A percentile compares a stretch with the other conserved stretches of the same genome.
These are phyloP conservation scores for Hylyphantes graminicola DNA, from an alignment of 1,140 invertebrate genomes.

Conservation along the genomic window DNA sequence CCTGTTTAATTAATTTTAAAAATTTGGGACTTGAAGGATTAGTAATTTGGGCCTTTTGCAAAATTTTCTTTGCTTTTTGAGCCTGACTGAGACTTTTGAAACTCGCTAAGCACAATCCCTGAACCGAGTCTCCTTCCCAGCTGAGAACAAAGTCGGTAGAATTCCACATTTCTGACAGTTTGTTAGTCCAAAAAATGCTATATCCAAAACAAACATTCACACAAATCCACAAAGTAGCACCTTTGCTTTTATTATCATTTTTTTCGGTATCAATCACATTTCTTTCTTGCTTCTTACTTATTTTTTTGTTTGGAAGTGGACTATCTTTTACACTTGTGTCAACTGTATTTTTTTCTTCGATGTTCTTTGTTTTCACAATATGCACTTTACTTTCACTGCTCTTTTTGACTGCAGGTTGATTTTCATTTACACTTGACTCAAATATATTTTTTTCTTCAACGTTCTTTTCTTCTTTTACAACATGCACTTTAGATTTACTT, in stretches of 20 bases:
- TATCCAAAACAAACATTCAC: conserved; percentile 3
- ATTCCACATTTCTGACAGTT: conserved; percentile 18
- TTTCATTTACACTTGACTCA: neutral
- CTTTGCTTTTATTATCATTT: conserved; percentile 2
- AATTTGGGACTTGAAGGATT: conserved; percentile 31
- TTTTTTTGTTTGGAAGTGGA: no score
- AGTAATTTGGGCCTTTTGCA: conserved; percentile 18
- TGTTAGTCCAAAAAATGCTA: conserved; percentile 31
- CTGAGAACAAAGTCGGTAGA: conserved; percentile 13
- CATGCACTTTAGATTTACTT: no score
- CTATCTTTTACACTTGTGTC: no score
- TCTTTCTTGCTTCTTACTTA: no score
- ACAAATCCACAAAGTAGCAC: conserved; percentile 26
- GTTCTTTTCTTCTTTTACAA: no score
- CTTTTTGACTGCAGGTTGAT: neutral
- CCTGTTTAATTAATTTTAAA: conserved; percentile 49
- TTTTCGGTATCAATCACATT: no score
- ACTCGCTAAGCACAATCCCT: conserved; percentile 26
- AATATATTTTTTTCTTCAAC: no score
- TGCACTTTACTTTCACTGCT: neutral
- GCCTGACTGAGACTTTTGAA: conserved; percentile 49
- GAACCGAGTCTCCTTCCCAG: conserved; percentile 16
- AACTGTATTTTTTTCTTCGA: neutral
- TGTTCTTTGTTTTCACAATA: neutral
- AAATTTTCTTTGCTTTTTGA: conserved; percentile 47